Evolutionary conservation across 2,888 invertebrate species (phyloP).

Genomic region (Hypselothyrea guttata): DNA sequence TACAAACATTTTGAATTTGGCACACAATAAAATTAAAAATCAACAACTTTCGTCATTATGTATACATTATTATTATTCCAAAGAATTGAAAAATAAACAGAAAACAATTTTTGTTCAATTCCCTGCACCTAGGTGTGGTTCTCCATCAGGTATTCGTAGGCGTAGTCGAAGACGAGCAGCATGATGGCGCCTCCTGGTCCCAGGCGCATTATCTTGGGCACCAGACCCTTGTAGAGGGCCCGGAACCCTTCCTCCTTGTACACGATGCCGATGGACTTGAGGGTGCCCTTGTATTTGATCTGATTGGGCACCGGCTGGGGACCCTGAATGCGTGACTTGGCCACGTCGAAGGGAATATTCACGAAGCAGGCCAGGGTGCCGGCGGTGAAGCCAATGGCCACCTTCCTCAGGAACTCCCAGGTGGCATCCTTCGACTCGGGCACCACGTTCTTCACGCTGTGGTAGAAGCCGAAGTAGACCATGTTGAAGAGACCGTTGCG

Average conservation of each 20-base stretch:
- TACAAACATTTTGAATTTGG: too few species aligned
- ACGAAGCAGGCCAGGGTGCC: slow-evolving; percentile 93
- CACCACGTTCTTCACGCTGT: slow-evolving; percentile 90
- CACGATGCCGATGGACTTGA: slow-evolving; percentile 88
- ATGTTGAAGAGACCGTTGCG: slow-evolving; percentile 96
- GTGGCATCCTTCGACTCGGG: slow-evolving; percentile 87
- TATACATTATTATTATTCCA: too few species aligned
- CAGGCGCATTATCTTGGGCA: slow-evolving; percentile 94
- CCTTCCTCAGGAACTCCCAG: slow-evolving; percentile 88
- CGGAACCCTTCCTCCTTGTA: slow-evolving; percentile 94
- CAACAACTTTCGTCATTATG: neutral
- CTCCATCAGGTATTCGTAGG: slow-evolving; percentile 86
- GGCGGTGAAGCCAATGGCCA: slow-evolving; percentile 92
- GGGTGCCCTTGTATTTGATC: slow-evolving; percentile 90
- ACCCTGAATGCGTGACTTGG: slow-evolving; percentile 97
- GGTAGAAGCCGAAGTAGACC: slow-evolving; percentile 97
- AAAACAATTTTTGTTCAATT: too few species aligned
- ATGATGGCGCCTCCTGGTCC: slow-evolving; percentile 98
- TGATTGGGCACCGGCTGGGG: slow-evolving; percentile 89
- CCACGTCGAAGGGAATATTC: slow-evolving; percentile 98
- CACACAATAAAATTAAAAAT: too few species aligned
- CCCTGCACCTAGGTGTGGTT: slow-evolving; percentile 34
- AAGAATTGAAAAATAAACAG: too few species aligned
- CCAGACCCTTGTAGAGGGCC: slow-evolving; percentile 94
- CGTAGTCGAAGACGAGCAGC: slow-evolving; percentile 95